Conservation (phyloP, 2,797 vertebrate genomes). For the Gobio occitaniae region DNA sequence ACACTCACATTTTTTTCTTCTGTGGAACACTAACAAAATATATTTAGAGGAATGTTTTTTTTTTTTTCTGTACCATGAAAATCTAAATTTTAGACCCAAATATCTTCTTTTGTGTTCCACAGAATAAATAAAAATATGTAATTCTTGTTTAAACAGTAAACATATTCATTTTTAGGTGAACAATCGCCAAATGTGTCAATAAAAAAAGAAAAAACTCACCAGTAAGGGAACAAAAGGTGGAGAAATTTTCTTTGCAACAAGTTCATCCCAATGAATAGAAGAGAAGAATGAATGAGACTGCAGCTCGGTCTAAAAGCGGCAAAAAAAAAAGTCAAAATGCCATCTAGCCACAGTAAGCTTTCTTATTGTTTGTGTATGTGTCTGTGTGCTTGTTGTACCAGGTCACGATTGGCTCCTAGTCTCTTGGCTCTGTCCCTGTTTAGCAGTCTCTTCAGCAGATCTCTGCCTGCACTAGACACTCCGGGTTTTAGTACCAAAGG, state of each 20-base stretch:
- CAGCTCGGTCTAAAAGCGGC: slow-evolving; percentile 73
- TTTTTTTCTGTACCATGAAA: background rate
- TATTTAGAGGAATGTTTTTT: background rate
- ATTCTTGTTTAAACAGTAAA: background rate
- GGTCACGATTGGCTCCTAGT: slow-evolving; percentile 72
- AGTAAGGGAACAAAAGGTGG: slow-evolving; percentile 79
- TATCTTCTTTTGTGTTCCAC: background rate
- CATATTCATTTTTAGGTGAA: background rate
- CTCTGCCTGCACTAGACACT: slow-evolving; percentile 68
- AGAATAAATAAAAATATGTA: background rate
- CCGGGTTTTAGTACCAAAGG: slow-evolving; percentile 70
- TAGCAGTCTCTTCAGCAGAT: slow-evolving; percentile 75
- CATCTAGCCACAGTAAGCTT: slow-evolving; percentile 11
- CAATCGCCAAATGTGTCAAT: background rate
- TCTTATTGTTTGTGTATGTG: background rate
- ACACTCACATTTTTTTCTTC: background rate
- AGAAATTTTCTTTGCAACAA: slow-evolving; percentile 73
- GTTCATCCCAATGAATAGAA: slow-evolving; percentile 78
- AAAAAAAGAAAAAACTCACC: slow-evolving; percentile 64
- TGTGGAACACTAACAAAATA: background rate
- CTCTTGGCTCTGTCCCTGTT: slow-evolving; percentile 75
- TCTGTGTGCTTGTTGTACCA: slow-evolving; percentile 67
- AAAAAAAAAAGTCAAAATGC: slow-evolving; percentile 19
- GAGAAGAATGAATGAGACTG: slow-evolving; percentile 78
- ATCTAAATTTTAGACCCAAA: background rate